These are phyloP conservation scores for Neosalanx taihuensis DNA, from an alignment of 2,797 vertebrate species.

Conservation along the genomic window DNA sequence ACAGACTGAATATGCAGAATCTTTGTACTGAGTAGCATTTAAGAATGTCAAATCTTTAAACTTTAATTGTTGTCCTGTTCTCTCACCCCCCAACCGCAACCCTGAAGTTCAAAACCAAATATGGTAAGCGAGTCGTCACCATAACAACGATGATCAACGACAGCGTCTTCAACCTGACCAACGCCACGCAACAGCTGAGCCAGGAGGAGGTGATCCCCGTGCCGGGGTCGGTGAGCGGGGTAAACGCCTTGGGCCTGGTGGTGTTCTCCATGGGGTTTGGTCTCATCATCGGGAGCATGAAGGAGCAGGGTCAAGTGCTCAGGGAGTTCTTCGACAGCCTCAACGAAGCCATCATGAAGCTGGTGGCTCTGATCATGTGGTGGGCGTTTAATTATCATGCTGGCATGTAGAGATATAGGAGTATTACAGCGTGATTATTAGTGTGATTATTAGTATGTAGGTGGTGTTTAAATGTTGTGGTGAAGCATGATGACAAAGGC, in stretches of 20 bases:
- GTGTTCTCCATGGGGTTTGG: slow-evolving; percentile 83
- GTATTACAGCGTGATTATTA: neutral
- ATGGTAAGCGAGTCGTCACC: slow-evolving; percentile 78
- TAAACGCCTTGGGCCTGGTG: slow-evolving; percentile 86
- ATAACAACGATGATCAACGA: slow-evolving; percentile 75
- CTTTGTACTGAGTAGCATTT: slow-evolving; percentile 21
- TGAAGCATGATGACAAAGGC: neutral
- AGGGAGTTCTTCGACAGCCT: slow-evolving; percentile 82
- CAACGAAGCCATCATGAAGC: slow-evolving; percentile 82
- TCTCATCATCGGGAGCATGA: slow-evolving; percentile 80
- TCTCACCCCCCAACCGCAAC: too few relatives aligned
- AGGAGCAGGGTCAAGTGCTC: slow-evolving; percentile 76
- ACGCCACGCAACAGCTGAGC: slow-evolving; percentile 54
- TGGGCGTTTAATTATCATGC: slow-evolving; percentile 32
- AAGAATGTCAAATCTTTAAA: neutral
- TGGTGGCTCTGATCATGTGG: slow-evolving; percentile 83
- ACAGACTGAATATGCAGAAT: slow-evolving; percentile 47
- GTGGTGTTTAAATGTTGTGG: neutral
- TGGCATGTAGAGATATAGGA: neutral
- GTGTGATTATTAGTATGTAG: neutral
- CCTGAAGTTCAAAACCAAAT: slow-evolving; percentile 89
- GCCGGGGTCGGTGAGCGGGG: slow-evolving; percentile 84
- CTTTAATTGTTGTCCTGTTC: neutral
- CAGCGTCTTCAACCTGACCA: slow-evolving; percentile 53
- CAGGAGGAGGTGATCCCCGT: slow-evolving; percentile 85